Evolutionary conservation across 2,113 vertebrate genomes (phyloP), one percentile per base, ranked within the genome.

Genomic region (Onychostoma macrolepis): DNA sequence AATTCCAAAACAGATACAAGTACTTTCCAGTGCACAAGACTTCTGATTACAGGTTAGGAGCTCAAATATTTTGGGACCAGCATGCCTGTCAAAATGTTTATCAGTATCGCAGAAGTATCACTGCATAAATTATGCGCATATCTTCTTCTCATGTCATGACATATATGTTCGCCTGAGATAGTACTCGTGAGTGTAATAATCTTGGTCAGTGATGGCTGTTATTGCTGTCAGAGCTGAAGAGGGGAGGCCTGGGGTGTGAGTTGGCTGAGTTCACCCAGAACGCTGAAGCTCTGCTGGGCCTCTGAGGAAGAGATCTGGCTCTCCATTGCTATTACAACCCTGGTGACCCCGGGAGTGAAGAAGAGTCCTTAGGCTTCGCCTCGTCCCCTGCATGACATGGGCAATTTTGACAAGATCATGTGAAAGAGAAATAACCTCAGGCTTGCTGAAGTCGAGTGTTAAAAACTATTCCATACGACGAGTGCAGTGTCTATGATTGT

Each of bases 361-460:
- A 87, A 90, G 80, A 89, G 84, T 89, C 89, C 90, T 90, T 74
- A 85, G 87, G 91, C 90, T 91, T 88, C 77, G 87, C 91, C 92
- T 87, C 69, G 56, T 63, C 81, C 87, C 63, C 72, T 24, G 80
- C 21, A 67, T 91, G 90, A 92, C 92, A 92, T 71, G 67, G 89
- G 81, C 75, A 78, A 91, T 91, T 90, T 89, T 92, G 89, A 93
- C 91, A 92, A 90, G 89, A 93, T 87, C 86, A 92, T 85, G 89
- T 90, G 86, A 92, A 89, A 90, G 89, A 82, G 90, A 48, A 92
- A 90, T 86, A 53, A 63, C 92, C 76, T 33, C 4, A 26, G 86
- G 90, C 85, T 48, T 63, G 84, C 45, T 88, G 43, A 84, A 58
- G 28, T 41, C 36, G 30, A 74, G 83, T 83, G 63, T 83, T 83